A percentile compares a stretch with the other conserved stretches of the same genome.
Conservation (phyloP, 2,888 invertebrate species). For the Malthinus flaveolus region DNA sequence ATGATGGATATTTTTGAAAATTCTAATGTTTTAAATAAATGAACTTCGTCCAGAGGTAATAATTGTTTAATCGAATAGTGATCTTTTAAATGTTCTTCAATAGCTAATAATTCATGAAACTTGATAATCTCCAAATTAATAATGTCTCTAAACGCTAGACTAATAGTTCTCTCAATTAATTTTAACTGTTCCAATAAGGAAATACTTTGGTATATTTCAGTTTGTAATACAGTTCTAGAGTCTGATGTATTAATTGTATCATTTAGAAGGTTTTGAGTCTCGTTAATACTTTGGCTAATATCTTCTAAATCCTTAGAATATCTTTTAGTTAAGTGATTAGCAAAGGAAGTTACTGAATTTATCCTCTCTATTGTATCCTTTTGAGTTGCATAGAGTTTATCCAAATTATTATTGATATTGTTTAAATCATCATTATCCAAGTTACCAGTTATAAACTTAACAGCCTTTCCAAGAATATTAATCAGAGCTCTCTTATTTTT, state of each 20-base stretch:
- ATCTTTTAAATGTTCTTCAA: slow-evolving; percentile 16
- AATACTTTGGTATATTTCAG: too few relatives aligned
- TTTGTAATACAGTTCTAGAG: too few relatives aligned
- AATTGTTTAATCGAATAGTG: slow-evolving; percentile 25
- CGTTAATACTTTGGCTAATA: too few relatives aligned
- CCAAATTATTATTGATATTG: slow-evolving; percentile 17
- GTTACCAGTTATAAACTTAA: slow-evolving; percentile 24
- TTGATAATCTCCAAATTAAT: slow-evolving; percentile 26
- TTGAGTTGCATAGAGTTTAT: slow-evolving; percentile 12
- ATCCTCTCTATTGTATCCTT: slow-evolving; percentile 16
- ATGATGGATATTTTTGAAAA: too few relatives aligned
- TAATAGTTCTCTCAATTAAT: slow-evolving; percentile 24
- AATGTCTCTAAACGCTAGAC: slow-evolving; percentile 19
- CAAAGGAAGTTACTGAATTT: slow-evolving; percentile 20
- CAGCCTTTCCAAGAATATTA: slow-evolving; percentile 19
- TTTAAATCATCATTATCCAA: slow-evolving; percentile 19
- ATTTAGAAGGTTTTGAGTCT: too few relatives aligned
- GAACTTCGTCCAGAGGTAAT: slow-evolving; percentile 16
- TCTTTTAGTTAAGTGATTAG: slow-evolving; percentile 13
- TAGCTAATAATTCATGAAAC: slow-evolving; percentile 18
- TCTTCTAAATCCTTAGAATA: not conserved
- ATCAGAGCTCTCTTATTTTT: slow-evolving; percentile 19
- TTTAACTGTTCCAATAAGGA: slow-evolving; percentile 13
- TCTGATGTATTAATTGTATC: too few relatives aligned
- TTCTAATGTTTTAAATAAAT: slow-evolving; percentile 17